Percentiles rank a stretch among this genome's conserved stretches.
These are phyloP conservation scores for Rhinophrynus dorsalis DNA, from an alignment of 2,797 vertebrate genomes.

Conservation along the genomic window DNA sequence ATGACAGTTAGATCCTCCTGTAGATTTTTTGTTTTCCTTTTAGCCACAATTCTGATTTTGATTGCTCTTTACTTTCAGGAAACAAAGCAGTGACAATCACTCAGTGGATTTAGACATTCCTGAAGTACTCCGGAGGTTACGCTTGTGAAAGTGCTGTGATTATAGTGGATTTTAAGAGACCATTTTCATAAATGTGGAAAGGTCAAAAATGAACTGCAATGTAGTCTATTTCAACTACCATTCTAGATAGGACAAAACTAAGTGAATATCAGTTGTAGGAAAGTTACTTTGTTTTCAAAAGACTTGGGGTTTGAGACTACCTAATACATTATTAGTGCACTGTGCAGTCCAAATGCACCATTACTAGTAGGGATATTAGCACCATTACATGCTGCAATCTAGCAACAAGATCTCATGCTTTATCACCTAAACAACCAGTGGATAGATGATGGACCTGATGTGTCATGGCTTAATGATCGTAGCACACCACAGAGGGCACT, in stretches of 20 bases:
- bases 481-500: no score
- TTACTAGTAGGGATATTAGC: no score
- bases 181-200: background rate
- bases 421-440: no score
- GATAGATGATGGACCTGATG: no score
- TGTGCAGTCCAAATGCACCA: no score
- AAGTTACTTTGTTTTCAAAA: no score
- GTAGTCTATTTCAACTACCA: background rate
- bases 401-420: no score
- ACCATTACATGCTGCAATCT: no score
- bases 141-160: background rate
- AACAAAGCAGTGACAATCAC: background rate
- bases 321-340: no score
- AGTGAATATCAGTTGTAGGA: no score
- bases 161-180: background rate
- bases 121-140: conserved; percentile 20
- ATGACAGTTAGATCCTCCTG: conserved; percentile 25
- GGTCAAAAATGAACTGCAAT: background rate
- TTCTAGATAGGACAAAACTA: background rate
- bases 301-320: no score
- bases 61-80: conserved; percentile 1
- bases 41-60: background rate
- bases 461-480: no score
- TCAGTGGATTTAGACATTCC: background rate
- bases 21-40: background rate